Conservation (phyloP, 2,797 vertebrate genomes). For the Sebastes reedi region DNA sequence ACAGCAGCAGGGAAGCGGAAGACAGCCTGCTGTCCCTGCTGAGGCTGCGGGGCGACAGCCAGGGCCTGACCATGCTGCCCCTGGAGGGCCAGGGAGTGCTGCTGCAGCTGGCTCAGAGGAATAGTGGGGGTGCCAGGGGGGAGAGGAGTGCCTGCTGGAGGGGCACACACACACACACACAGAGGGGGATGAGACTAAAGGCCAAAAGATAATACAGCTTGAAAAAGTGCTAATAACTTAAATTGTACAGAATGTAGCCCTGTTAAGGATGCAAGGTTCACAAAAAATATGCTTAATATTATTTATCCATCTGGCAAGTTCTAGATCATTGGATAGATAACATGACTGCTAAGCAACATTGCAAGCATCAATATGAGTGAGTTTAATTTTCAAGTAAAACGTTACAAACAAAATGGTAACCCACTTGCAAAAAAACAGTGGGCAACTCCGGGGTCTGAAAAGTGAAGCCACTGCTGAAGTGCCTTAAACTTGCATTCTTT, state of each 20-base stretch:
- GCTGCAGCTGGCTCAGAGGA: slow-evolving; percentile 86
- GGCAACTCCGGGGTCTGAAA: no score
- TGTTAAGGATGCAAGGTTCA: not conserved
- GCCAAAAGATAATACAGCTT: slow-evolving; percentile 25
- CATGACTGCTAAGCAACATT: not conserved
- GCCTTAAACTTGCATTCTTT: no score
- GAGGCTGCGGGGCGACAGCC: slow-evolving; percentile 72
- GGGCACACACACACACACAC: slow-evolving; percentile 4
- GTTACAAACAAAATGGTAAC: not conserved
- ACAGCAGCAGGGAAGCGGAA: slow-evolving; percentile 86
- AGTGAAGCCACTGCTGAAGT: no score
- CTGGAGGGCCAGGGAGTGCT: slow-evolving; percentile 84
- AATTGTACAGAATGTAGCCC: not conserved
- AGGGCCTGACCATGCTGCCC: slow-evolving; percentile 82
- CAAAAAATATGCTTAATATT: not conserved
- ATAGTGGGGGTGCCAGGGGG: slow-evolving; percentile 85
- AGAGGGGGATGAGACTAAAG: slow-evolving; percentile 2
- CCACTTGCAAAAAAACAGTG: not conserved
- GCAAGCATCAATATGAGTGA: not conserved
- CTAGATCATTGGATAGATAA: not conserved
- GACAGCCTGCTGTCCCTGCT: slow-evolving; percentile 86
- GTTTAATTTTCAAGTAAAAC: not conserved
- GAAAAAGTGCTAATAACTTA: not conserved
- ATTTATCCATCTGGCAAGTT: not conserved
- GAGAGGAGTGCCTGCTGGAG: slow-evolving; percentile 83